Evolutionary conservation across 2,888 invertebrate species (phyloP), one percentile per base, ranked within the genome.

Genomic region (Drosophila nigricruria): DNA sequence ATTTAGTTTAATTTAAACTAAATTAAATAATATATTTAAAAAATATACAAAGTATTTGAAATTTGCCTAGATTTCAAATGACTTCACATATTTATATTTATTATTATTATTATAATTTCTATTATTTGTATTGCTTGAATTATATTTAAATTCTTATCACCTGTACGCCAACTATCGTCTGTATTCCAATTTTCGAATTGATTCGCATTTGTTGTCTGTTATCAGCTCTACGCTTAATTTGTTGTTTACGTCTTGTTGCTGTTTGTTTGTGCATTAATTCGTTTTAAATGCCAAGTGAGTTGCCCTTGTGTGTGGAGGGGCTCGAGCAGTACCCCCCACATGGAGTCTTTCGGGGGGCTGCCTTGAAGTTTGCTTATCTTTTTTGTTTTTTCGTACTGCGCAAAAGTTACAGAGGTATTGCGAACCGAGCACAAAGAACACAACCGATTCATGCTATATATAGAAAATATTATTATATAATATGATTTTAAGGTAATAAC

Each of bases 251-350:
- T n/a, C 20, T 23, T 57, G 53, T 63, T 76, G 75, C 67, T 68
- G 70, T 65, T 62, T 74, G 79, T 65, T 74, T 79, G 38, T 75
- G 30, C 60, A 47, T 63, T 70, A 85, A 85, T 85, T 85, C 67
- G 50, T 56, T 82, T 85, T 59, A 73, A 82, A 83, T 74, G 62
- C 67, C 57, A 45, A 52, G 45, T 30, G 36, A 57, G 25, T 38
- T 56, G 73, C 67, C 75, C 79, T 78, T 75, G 78, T 18, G n/a
- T 27, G 25, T 8, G 30, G 18, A 14, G 18, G 40, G 38, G n/a
- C 45, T 20, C 3, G 25, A n/a, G 4, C 53, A 23, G n/a, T 30
- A n/a, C 57, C 49, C 57, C 76, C 76, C 70, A n/a, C 52, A 49
- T 23, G 36, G 45, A 50, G 56, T 49, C 57, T 25, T 45, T 47